Evolutionary conservation across 2,113 vertebrate species (phyloP), one percentile per base, ranked within the genome.

Genomic region (Centropristis striata): DNA sequence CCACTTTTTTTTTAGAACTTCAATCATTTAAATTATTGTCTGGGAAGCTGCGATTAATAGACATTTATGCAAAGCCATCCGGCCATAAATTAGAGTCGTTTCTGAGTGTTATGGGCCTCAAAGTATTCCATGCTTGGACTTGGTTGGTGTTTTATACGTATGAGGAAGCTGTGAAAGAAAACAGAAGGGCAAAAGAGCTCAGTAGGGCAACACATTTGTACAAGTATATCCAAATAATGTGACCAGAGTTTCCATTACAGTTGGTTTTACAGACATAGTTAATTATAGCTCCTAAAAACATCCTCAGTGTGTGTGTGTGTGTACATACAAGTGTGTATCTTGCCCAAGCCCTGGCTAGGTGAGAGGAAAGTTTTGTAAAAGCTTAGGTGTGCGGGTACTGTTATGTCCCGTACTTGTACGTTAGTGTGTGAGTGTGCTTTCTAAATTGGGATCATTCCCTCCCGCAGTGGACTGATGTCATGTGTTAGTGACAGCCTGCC

Each of bases 381-480:
- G 60, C 42, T 44, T 21, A 66, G 50, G 14, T 78, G 36, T 12
- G 7, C 3, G 2, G n/a, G 18, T 80, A 55, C 59, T 20, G 25
- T 51, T 64, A 13, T 21, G 23, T 75, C 12, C 39, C 53, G 25
- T 55, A 10, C 74, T 60, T 44, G 55, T 73, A 58, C 42, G 58
- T 60, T 32, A 27, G 27, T 36, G 60, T 64, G 42, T 51, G 54
- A 32, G 59, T 21, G 51, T 50, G 23, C 63, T 55, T 66, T 92
- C 92, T 94, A 94, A 92, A 90, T 93, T 75, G 3, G 55, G 89
- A 73, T 36, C 77, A 46, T 81, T 81, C 72, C 74, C 20, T 71
- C 71, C 49, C 11, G 12, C 20, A 60, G 67, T 73, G 47, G 42
- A 61, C 54, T 53, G 80, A 80, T 78, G 87, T 92, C 92, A 93